These are phyloP conservation scores for Hylaeus volcanicus DNA, from an alignment of 1,140 invertebrate species.

Conservation along the genomic window DNA sequence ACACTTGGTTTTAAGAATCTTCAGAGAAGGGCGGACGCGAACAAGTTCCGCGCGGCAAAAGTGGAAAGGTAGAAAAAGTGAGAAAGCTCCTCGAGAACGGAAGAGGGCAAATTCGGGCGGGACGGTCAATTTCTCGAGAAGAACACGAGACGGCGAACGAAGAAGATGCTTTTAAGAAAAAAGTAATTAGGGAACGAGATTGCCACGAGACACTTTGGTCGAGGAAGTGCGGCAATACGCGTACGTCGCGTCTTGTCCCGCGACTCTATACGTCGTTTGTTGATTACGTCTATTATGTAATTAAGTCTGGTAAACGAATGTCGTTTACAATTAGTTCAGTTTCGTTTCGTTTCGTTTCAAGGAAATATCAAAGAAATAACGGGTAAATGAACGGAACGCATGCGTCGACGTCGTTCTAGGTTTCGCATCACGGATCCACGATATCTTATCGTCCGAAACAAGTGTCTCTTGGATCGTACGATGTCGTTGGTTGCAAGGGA, in stretches of 20 bases:
- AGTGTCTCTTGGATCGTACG: constrained; percentile 5
- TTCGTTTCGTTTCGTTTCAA: no score
- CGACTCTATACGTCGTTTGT: not conserved
- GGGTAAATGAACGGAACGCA: not conserved
- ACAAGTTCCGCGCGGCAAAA: not conserved
- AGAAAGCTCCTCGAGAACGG: not conserved
- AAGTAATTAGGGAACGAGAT: not conserved
- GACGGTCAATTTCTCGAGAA: constrained; percentile 10
- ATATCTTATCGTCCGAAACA: not conserved
- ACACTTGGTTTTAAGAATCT: not conserved
- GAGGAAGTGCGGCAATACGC: no score
- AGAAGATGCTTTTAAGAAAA: constrained; percentile 10
- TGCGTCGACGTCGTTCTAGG: not conserved
- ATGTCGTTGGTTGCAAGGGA: constrained; percentile 13
- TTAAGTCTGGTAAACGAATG: not conserved
- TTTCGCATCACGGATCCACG: not conserved
- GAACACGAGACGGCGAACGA: not conserved
- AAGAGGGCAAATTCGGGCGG: not conserved
- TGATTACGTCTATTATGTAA: constrained; percentile 12
- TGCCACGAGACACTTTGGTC: no score
- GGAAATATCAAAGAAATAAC: no score
- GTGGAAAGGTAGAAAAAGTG: not conserved
- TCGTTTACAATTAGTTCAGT: not conserved
- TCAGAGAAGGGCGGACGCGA: not conserved
- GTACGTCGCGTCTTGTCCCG: not conserved